These are phyloP conservation scores for Cyanoderma ruficeps DNA, from an alignment of 2,113 vertebrate species.

Conservation along the genomic window DNA sequence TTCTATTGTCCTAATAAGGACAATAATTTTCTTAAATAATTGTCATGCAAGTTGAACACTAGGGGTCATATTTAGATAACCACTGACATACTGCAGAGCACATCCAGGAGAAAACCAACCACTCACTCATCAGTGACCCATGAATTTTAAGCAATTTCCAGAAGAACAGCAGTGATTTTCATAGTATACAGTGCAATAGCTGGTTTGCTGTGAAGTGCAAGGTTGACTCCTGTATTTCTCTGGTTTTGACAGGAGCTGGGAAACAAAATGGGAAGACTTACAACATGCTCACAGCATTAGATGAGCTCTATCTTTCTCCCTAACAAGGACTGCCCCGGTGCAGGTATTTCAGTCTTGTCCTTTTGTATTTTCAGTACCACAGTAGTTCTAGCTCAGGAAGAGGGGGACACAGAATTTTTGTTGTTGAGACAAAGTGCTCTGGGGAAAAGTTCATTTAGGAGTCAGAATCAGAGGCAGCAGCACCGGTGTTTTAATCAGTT, in stretches of 20 bases:
- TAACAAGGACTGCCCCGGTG: background rate
- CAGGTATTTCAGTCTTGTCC: background rate
- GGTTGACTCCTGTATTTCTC: background rate
- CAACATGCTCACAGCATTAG: background rate
- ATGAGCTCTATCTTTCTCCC: rapidly evolving
- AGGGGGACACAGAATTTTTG: rapidly evolving
- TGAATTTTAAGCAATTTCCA: background rate
- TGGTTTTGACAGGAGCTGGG: background rate
- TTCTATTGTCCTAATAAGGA: background rate
- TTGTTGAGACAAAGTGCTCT: background rate
- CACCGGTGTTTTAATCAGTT: background rate
- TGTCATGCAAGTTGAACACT: slow-evolving; percentile 61
- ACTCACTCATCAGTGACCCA: background rate
- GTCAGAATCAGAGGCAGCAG: background rate
- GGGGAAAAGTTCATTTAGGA: background rate
- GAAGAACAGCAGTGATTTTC: background rate
- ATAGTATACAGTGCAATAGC: background rate
- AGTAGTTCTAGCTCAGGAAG: background rate
- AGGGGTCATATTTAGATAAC: slow-evolving; percentile 74
- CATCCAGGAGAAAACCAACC: background rate
- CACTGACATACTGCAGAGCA: background rate
- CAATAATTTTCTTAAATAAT: background rate
- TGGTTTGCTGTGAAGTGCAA: background rate
- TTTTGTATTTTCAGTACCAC: background rate
- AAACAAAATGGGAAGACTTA: background rate